Evolutionary conservation across 2,113 vertebrate genomes (phyloP).

Genomic region (Bubalus kerabau): DNA sequence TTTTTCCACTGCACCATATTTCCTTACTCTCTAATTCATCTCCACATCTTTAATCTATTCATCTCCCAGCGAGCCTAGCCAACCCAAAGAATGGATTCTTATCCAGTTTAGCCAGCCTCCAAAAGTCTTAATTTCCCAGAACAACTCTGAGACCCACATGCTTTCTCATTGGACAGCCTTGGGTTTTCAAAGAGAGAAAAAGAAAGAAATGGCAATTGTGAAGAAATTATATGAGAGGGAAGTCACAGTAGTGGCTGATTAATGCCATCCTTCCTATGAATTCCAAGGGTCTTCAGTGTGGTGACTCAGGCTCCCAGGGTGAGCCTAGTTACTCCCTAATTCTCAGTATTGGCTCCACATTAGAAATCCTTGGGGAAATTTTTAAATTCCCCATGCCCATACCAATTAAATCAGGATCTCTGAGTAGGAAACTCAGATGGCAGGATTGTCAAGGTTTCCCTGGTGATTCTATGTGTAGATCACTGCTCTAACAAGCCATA

Average conservation of each 20-base stretch:
- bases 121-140: neutral
- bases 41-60: neutral
- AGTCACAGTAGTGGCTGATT: neutral
- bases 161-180: neutral
- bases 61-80: neutral
- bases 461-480: neutral
- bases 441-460: neutral
- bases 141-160: neutral
- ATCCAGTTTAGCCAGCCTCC: neutral
- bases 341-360: neutral
- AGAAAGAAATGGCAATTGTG: neutral
- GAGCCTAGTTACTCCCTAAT: accelerated
- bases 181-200: neutral
- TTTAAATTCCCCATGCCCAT: neutral
- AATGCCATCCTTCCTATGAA: too few species aligned
- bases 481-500: neutral
- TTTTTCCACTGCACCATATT: neutral
- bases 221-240: neutral
- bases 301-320: neutral
- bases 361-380: neutral
- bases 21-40: neutral
- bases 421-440: neutral
- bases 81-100: neutral
- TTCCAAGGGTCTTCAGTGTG: neutral
- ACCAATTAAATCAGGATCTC: slow-evolving; percentile 26